Conservation (phyloP, 2,888 invertebrate genomes). For the Aphrophora alni region DNA sequence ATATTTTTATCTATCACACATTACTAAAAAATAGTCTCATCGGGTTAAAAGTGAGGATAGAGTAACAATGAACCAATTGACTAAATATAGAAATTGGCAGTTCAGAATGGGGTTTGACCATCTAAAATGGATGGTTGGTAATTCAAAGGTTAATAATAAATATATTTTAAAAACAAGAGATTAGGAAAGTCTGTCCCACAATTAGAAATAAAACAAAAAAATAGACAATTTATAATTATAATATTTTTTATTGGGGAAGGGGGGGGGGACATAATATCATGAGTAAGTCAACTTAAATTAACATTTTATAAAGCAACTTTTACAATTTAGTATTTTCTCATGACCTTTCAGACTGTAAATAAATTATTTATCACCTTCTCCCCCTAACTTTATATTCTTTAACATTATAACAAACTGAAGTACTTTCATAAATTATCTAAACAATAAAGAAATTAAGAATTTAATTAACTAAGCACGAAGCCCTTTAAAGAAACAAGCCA, state of each 20-base stretch:
- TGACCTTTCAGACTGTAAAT: neutral
- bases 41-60: too few relatives aligned
- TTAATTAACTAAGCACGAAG: neutral
- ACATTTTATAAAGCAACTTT: neutral
- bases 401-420: neutral
- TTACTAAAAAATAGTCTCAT: too few relatives aligned
- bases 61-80: too few relatives aligned
- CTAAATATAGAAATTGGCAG: too few relatives aligned
- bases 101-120: too few relatives aligned
- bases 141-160: too few relatives aligned
- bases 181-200: too few relatives aligned
- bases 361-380: neutral
- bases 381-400: neutral
- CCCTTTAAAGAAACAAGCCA: neutral
- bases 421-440: neutral
- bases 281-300: neutral
- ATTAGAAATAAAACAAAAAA: neutral
- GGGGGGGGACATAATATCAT: neutral
- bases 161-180: too few relatives aligned
- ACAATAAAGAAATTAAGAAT: neutral
- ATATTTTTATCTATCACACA: too few relatives aligned
- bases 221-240: neutral
- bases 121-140: too few relatives aligned
- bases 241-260: neutral
- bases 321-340: neutral